phyloP scores from a whole-genome alignment of 2,113 vertebrate genomes.

The Cercopithecus mona region DNA sequence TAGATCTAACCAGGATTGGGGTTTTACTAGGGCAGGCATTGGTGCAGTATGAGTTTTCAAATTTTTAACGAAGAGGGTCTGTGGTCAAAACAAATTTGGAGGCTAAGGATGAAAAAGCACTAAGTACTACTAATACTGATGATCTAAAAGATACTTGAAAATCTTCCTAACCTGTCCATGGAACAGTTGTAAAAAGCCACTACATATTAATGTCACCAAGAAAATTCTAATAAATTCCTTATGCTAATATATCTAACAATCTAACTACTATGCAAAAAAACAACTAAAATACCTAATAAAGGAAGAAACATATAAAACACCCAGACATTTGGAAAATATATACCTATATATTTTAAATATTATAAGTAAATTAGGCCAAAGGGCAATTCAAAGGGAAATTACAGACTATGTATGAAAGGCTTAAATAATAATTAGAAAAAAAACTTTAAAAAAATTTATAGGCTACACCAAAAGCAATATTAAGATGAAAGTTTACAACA shows the following conservation, averaged over 20 bases:
- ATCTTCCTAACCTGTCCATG: not conserved
- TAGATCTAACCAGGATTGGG: not conserved
- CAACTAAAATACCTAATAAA: not conserved
- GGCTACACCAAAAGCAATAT: not conserved
- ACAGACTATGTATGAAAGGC: not conserved
- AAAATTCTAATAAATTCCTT: slow-evolving; percentile 23
- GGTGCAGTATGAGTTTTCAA: not conserved
- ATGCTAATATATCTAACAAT: not conserved
- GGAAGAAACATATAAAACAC: not conserved
- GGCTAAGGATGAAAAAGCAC: not conserved
- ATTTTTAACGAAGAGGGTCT: not conserved
- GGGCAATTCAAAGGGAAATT: not conserved
- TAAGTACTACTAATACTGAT: not conserved
- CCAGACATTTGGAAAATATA: not conserved
- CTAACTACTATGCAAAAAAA: not conserved
- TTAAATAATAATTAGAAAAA: not conserved
- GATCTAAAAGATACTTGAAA: not conserved
- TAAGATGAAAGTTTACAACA: not conserved
- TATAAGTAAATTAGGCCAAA: slow-evolving; percentile 2
- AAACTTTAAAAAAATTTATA: not conserved
- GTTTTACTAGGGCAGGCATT: not conserved
- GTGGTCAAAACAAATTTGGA: not conserved
- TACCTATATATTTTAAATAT: slow-evolving; percentile 4
- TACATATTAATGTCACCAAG: not conserved
- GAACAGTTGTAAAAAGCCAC: not conserved